These are phyloP conservation scores for Neosilurus mollespiculum DNA, from an alignment of 2,797 vertebrate genomes.

Conservation along the genomic window DNA sequence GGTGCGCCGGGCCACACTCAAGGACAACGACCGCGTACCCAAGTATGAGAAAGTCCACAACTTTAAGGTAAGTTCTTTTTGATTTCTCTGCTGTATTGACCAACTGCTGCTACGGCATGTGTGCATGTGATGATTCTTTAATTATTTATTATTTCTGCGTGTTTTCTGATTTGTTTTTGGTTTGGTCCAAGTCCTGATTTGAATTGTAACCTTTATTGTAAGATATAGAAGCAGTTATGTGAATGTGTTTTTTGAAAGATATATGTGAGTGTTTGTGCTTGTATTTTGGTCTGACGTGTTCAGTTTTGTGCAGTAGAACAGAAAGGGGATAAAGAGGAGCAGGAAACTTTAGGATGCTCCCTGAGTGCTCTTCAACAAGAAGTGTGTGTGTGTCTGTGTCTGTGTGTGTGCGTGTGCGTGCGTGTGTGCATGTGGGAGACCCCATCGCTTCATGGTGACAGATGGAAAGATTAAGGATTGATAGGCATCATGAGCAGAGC, in stretches of 20 bases:
- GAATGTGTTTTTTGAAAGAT: neutral
- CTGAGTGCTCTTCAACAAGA: neutral
- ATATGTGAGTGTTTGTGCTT: neutral
- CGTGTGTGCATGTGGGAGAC: conserved; percentile 43
- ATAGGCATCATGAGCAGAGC: conserved; percentile 60
- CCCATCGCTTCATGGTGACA: conserved; percentile 62
- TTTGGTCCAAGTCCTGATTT: neutral
- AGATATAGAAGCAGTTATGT: neutral
- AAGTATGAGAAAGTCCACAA: conserved; percentile 97
- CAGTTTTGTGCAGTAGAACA: conserved; percentile 11
- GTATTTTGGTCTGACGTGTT: conserved; percentile 32
- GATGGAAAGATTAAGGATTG: conserved; percentile 75
- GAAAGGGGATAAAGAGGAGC: neutral
- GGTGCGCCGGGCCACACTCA: conserved; percentile 95
- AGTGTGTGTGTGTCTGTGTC: neutral
- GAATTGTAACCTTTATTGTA: neutral
- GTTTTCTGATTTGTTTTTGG: neutral
- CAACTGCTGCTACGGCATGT: neutral
- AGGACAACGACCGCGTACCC: conserved; percentile 87
- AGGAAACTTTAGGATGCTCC: neutral
- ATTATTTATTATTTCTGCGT: neutral
- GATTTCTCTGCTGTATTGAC: neutral
- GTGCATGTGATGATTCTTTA: neutral
- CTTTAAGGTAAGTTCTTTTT: conserved; percentile 89
- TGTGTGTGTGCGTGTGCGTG: conserved; percentile 54